Evolutionary conservation across 2,113 vertebrate species (phyloP), one percentile per base, ranked within the genome.

Genomic region (Telmatochromis sp.): DNA sequence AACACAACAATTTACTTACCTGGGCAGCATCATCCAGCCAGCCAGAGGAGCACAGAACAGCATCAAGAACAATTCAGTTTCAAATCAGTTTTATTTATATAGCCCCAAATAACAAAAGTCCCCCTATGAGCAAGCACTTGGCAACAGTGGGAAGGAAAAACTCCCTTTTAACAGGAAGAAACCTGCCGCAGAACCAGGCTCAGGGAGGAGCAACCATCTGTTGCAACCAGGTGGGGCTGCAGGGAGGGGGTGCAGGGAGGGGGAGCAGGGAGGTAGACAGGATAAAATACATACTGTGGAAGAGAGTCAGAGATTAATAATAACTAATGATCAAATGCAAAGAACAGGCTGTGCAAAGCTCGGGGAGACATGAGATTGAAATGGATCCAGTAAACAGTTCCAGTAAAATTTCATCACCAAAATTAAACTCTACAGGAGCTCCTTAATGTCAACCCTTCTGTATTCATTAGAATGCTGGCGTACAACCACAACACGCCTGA

Each of bases 291-390:
- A 63, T 33, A 33, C 15, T 33, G 58, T 63, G 9, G 58, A 33
- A 63, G 15, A 63, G 2, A 63, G 9, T 9, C 9, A 33, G 28
- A 33, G 58, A 63, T 63, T 19, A 63, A 33, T 63, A 63, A 63
- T 63, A 63, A 3, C 28, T 63, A 63, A 63, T 63, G 58, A 63
- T 11, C 58, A 63, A 63, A 63, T 63, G 28, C 28, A 33, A 60
- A 60, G 28, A 33, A 60, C 58, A 10, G 3, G 37, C 65, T 42
- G n/a, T 23, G n/a, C n/a, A 33, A 63, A 63, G 58, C 15, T 33
- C 5, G 1, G 58, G 15, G 15, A 35, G 58, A 15, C 2, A 37
- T 68, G 63, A 5, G 3, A 37, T 37, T 71, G 35, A 71, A 42
- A 71, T 14, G 37, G 37, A 73, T 45, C 65, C 13, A 63, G n/a